phyloP scores from a whole-genome alignment of 2,888 invertebrate species.

The Eumacrocentrus americanus region DNA sequence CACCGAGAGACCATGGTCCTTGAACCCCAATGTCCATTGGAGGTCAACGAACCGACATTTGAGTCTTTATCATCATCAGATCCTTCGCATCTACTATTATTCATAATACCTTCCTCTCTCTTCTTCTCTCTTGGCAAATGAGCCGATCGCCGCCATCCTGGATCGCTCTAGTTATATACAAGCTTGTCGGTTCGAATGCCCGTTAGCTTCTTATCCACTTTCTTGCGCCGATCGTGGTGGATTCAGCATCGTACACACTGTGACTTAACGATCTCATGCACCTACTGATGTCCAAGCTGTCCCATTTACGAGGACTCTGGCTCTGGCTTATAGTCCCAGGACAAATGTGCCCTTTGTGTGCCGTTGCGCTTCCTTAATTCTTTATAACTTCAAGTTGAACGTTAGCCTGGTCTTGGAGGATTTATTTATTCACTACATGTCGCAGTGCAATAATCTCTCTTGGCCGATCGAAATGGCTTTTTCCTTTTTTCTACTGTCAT shows the following conservation, averaged over 20 bases:
- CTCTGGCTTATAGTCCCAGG: constrained; percentile 7
- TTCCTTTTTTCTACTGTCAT: too few species aligned
- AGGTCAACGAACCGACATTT: constrained; percentile 40
- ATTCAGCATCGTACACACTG: constrained; percentile 27
- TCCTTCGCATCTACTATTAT: constrained; percentile 20
- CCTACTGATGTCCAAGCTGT: constrained; percentile 13
- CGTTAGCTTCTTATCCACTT: constrained; percentile 31
- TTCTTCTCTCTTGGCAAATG: not conserved
- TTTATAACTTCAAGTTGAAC: not conserved
- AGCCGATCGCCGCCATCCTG: constrained; percentile 33
- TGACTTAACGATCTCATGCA: constrained; percentile 25
- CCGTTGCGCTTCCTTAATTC: not conserved
- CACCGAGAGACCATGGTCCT: constrained; percentile 45
- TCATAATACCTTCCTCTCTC: not conserved
- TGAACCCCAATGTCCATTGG: constrained; percentile 40
- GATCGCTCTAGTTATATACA: constrained; percentile 39
- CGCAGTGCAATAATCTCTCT: too few species aligned
- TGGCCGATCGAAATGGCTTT: too few species aligned
- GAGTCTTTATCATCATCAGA: constrained; percentile 8
- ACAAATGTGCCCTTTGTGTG: constrained; percentile 22
- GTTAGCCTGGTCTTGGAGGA: not conserved
- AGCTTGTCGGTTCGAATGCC: constrained; percentile 24
- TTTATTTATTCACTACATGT: not conserved
- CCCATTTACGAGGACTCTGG: constrained; percentile 22
- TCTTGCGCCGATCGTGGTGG: constrained; percentile 29